These are phyloP conservation scores for Darevskia nairensis DNA, from an alignment of 2,797 vertebrate genomes.

Conservation along the genomic window DNA sequence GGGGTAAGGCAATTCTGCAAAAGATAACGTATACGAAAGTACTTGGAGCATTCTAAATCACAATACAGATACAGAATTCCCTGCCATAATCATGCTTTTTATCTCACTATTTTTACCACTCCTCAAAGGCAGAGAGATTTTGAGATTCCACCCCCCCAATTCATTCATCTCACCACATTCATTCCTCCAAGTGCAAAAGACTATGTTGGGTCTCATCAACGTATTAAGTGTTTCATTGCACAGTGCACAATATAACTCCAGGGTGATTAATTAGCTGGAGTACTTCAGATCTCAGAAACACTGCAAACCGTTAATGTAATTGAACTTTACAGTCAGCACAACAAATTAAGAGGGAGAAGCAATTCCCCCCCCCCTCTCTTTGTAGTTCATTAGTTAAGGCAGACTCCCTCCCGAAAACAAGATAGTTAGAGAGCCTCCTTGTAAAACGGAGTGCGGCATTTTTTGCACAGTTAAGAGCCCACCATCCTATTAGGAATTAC, in stretches of 20 bases:
- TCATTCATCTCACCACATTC: background rate
- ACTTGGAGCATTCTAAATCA: background rate
- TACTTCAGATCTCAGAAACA: constrained; percentile 47
- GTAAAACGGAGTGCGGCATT: constrained; percentile 57
- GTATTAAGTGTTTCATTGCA: constrained; percentile 3
- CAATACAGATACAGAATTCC: background rate
- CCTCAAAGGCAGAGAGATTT: background rate
- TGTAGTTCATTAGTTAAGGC: constrained; percentile 45
- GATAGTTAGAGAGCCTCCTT: constrained; percentile 50
- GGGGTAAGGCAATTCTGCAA: no score
- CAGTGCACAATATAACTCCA: constrained; percentile 23
- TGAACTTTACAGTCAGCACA: constrained; percentile 49
- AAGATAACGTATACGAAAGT: background rate
- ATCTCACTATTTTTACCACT: background rate
- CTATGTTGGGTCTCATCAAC: constrained; percentile 42
- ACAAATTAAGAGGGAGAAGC: constrained; percentile 55
- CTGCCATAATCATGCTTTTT: accelerated
- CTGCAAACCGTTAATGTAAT: constrained; percentile 60
- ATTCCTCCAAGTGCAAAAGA: background rate
- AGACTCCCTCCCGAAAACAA: constrained; percentile 47
- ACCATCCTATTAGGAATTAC: constrained; percentile 31
- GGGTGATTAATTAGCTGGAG: constrained; percentile 57
- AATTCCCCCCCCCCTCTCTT: background rate
- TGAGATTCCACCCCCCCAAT: constrained; percentile 32
- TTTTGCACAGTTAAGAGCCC: constrained; percentile 44